Percentiles rank a stretch among this genome's conserved stretches.
These are phyloP conservation scores for Dascillus cervinus DNA, from an alignment of 2,888 invertebrate species.

Conservation along the genomic window DNA sequence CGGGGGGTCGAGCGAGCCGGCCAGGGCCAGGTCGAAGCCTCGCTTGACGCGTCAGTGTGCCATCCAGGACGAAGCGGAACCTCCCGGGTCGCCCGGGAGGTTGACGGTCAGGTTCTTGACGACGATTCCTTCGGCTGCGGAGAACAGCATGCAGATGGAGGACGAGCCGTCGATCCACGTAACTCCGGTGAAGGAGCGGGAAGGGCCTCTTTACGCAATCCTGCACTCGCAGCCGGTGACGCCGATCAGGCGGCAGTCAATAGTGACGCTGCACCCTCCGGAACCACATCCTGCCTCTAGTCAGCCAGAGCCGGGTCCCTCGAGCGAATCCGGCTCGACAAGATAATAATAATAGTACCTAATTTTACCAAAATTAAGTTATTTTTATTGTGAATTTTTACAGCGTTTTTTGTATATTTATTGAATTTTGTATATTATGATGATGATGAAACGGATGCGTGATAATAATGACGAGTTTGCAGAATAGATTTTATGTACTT, in stretches of 20 bases:
- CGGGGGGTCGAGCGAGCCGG: slow-evolving; percentile 50
- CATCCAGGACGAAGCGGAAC: slow-evolving; percentile 64
- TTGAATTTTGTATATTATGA: slow-evolving; percentile 23
- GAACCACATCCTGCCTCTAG: slow-evolving; percentile 27
- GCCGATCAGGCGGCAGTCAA: slow-evolving; percentile 35
- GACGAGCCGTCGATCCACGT: slow-evolving; percentile 47
- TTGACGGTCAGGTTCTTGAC: slow-evolving; percentile 54
- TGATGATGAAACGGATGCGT: slow-evolving; percentile 19
- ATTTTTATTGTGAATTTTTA: slow-evolving; percentile 25
- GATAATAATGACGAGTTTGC: slow-evolving; percentile 19
- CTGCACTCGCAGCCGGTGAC: slow-evolving; percentile 33
- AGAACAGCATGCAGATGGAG: slow-evolving; percentile 61
- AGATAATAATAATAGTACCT: slow-evolving; percentile 26
- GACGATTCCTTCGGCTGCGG: slow-evolving; percentile 67
- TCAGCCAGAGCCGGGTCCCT: slow-evolving; percentile 27
- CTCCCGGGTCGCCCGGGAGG: slow-evolving; percentile 50
- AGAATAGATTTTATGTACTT: too few relatives aligned
- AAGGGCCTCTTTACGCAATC: slow-evolving; percentile 40
- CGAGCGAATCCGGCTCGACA: slow-evolving; percentile 19
- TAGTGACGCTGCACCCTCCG: slow-evolving; percentile 39
- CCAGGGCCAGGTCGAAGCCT: slow-evolving; percentile 50
- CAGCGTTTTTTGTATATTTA: slow-evolving; percentile 28
- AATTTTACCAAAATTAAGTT: slow-evolving; percentile 22
- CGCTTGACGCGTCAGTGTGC: slow-evolving; percentile 74
- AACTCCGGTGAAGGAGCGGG: slow-evolving; percentile 35